phyloP scores from a whole-genome alignment of 2,888 invertebrate genomes.

The Drosophila rubida region DNA sequence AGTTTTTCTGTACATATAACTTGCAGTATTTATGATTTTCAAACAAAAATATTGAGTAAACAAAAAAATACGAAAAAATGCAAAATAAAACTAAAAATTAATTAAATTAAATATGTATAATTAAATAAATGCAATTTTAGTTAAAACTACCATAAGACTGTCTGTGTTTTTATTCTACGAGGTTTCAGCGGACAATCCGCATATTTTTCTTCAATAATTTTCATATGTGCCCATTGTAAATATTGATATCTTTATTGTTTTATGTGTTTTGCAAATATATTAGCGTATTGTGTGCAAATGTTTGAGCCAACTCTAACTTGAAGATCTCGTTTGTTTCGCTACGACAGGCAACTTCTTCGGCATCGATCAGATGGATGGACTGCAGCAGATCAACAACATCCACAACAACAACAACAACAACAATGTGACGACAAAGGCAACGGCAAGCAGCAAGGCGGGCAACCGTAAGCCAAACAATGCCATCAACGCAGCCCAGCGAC shows the following conservation, averaged over 20 bases:
- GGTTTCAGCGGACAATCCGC: background rate
- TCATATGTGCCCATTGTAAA: too few relatives aligned
- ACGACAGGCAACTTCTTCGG: constrained; percentile 50
- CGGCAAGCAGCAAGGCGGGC: constrained; percentile 19
- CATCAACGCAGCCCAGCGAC: constrained; percentile 17
- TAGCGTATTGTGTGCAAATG: too few relatives aligned
- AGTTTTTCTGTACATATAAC: constrained; percentile 73
- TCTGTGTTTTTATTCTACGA: constrained; percentile 8
- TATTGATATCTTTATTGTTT: too few relatives aligned
- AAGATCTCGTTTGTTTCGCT: background rate
- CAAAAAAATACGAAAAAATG: constrained; percentile 9
- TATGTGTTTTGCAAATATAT: too few relatives aligned
- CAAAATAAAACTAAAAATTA: constrained; percentile 56
- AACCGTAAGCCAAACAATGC: constrained; percentile 39
- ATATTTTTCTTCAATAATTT: too few relatives aligned
- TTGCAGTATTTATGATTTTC: constrained; percentile 78
- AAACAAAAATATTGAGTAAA: constrained; percentile 34
- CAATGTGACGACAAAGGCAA: constrained; percentile 7
- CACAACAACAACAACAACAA: constrained; percentile 58
- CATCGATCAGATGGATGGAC: constrained; percentile 64
- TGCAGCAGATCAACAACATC: constrained; percentile 62
- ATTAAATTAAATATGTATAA: constrained; percentile 74
- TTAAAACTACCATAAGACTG: constrained; percentile 60
- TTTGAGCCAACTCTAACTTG: background rate
- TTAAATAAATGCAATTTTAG: constrained; percentile 79